Percentiles rank a stretch among this genome's conserved stretches.
Evolutionary conservation across 2,113 vertebrate species (phyloP).

Genomic region (Baryphthengus martii): DNA sequence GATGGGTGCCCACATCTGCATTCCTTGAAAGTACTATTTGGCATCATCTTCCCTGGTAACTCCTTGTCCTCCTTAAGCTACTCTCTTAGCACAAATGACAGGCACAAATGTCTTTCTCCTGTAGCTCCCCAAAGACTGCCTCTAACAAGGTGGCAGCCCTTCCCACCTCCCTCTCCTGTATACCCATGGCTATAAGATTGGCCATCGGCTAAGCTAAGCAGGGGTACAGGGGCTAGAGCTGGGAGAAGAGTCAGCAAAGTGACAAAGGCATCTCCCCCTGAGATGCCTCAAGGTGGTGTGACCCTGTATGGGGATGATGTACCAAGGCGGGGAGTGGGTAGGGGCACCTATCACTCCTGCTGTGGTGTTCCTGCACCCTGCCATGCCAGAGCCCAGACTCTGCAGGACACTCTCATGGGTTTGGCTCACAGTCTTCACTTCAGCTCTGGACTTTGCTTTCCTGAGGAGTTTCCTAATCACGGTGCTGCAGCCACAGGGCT

Average conservation of each 20-base stretch:
- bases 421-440: neutral
- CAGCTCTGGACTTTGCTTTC: neutral
- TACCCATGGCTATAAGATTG: neutral
- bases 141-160: neutral
- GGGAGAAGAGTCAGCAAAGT: neutral
- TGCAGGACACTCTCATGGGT: neutral
- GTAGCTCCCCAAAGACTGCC: neutral
- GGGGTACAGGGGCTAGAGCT: rapidly evolving
- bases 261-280: rapidly evolving
- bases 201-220: neutral
- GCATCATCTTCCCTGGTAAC: rapidly evolving
- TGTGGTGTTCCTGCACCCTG: neutral
- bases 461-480: rapidly evolving
- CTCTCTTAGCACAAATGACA: neutral
- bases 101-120: neutral
- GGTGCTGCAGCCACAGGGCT: neutral
- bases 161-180: neutral
- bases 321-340: neutral
- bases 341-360: rapidly evolving
- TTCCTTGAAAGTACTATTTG: neutral
- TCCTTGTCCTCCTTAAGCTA: neutral
- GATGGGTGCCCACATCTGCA: rapidly evolving
- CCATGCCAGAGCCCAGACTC: neutral
- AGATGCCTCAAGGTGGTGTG: neutral
- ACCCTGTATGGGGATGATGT: rapidly evolving